Evolutionary conservation across 2,113 vertebrate genomes (phyloP).

Genomic region (Pluvianellus socialis): DNA sequence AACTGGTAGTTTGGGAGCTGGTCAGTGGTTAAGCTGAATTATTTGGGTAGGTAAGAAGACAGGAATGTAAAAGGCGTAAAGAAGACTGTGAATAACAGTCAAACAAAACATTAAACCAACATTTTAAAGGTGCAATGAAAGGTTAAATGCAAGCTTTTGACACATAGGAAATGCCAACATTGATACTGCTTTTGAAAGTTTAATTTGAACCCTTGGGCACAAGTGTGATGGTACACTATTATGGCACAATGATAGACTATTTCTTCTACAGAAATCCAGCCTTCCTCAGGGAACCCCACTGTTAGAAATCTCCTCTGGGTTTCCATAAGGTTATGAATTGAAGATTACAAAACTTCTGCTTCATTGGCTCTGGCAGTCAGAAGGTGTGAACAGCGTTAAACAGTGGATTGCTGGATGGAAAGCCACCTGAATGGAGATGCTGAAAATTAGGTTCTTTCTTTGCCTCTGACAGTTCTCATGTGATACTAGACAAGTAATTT

Average conservation of each 20-base stretch:
- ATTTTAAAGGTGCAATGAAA: background rate
- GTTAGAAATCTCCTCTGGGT: slow-evolving; percentile 28
- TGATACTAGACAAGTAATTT: background rate
- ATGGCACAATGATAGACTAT: background rate
- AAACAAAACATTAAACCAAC: background rate
- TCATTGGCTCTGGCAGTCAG: slow-evolving; percentile 12
- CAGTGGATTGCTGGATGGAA: slow-evolving; percentile 1
- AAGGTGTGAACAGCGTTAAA: slow-evolving; percentile 9
- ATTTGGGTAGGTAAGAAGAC: background rate
- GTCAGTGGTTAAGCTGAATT: background rate
- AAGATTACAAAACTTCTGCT: slow-evolving; percentile 17
- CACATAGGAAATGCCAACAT: background rate
- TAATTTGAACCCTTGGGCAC: background rate
- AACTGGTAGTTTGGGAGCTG: background rate
- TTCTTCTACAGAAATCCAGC: background rate
- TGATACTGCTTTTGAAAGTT: background rate
- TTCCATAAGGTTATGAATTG: background rate
- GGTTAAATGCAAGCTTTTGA: background rate
- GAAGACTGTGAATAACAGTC: background rate
- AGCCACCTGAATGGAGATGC: slow-evolving; percentile 5
- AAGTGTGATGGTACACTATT: background rate
- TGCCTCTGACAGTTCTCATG: background rate
- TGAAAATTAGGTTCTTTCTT: background rate
- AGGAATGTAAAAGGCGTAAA: background rate
- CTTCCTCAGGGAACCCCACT: background rate